Percentiles rank a stretch among this genome's conserved stretches.
phyloP scores from a whole-genome alignment of 1,140 invertebrate species.

The Anastatus disparis region DNA sequence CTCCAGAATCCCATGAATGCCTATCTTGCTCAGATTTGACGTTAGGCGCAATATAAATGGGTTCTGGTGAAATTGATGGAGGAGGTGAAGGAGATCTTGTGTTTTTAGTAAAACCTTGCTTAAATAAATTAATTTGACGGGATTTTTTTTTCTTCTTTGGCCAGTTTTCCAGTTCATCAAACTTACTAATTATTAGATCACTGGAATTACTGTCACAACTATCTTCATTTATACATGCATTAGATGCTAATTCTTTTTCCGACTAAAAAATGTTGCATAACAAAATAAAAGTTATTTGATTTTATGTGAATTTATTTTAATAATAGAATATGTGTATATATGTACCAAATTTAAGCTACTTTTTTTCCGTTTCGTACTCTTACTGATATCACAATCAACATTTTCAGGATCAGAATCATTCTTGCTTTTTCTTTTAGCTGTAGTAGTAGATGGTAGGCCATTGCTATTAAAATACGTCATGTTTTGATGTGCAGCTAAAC shows the following conservation, averaged over 20 bases:
- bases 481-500: constrained; percentile 11
- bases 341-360: background rate
- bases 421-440: constrained; percentile 18
- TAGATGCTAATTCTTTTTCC: background rate
- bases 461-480: background rate
- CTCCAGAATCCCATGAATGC: constrained; percentile 2
- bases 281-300: background rate
- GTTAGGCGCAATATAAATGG: background rate
- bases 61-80: background rate
- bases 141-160: constrained; percentile 20
- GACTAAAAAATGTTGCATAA: background rate
- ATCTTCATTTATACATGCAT: constrained; percentile 9
- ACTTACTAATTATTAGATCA: background rate
- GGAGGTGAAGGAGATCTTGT: background rate
- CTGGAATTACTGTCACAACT: constrained; percentile 39
- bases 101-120: constrained; percentile 25
- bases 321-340: background rate
- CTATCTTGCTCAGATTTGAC: background rate
- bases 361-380: constrained; percentile 39
- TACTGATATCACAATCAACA: constrained; percentile 15
- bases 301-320: too few relatives aligned
- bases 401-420: background rate
- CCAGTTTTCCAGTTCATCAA: background rate
- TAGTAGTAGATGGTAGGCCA: background rate
- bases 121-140: constrained; percentile 21